Percentiles rank a stretch among this genome's conserved stretches.
Conservation (phyloP, 2,888 invertebrate genomes). For the Eilema sororculum region DNA sequence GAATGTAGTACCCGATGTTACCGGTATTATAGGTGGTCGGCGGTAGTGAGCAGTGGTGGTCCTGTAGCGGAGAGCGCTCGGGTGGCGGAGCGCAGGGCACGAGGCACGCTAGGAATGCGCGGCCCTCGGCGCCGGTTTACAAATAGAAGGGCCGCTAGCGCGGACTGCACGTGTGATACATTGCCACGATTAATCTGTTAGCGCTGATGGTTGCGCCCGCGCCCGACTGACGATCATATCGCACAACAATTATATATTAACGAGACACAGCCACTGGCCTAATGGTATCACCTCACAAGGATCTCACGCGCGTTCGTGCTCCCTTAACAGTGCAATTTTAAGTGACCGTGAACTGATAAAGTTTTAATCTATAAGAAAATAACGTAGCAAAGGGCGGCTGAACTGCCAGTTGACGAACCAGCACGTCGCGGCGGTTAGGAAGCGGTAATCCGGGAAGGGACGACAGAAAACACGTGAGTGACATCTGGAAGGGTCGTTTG, state of each 20-base stretch:
- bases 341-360: neutral
- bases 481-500: slow-evolving; percentile 79
- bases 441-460: slow-evolving; percentile 56
- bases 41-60: slow-evolving; percentile 56
- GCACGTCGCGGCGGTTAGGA: slow-evolving; percentile 34
- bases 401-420: slow-evolving; percentile 20
- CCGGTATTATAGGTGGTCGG: slow-evolving; percentile 63
- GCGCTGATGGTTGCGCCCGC: slow-evolving; percentile 74
- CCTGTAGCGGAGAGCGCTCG: slow-evolving; percentile 55
- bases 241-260: slow-evolving; percentile 59
- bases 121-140: slow-evolving; percentile 86
- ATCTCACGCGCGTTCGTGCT: slow-evolving; percentile 46
- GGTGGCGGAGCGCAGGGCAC: slow-evolving; percentile 72
- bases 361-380: neutral
- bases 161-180: slow-evolving; percentile 84
- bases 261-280: slow-evolving; percentile 44
- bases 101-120: slow-evolving; percentile 83
- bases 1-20: slow-evolving; percentile 55
- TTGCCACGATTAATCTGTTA: slow-evolving; percentile 82
- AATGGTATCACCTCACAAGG: slow-evolving; percentile 32
- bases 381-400: slow-evolving; percentile 24
- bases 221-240: slow-evolving; percentile 61
- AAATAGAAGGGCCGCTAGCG: slow-evolving; percentile 85
- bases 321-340: slow-evolving; percentile 18
- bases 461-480: slow-evolving; percentile 69